Evolutionary conservation across 2,888 invertebrate species (phyloP).

Genomic region (Scrobipalpa costella): DNA sequence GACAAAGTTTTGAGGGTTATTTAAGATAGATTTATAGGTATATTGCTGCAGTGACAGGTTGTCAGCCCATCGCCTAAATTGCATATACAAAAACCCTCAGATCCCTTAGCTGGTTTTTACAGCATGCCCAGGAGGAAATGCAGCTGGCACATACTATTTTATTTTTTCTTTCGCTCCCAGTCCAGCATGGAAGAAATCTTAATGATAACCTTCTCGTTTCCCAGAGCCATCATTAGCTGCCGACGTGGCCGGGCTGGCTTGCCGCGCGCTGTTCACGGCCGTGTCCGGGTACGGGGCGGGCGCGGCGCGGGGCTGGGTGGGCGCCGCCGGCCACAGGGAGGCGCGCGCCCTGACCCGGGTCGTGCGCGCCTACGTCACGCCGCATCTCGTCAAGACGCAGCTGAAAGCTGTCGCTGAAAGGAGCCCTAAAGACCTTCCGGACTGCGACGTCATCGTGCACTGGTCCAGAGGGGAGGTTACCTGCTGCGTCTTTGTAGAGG

Average conservation of each 20-base stretch:
- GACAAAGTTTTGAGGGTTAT: no score
- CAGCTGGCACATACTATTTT: no score
- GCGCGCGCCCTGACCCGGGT: background rate
- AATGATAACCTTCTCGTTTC: slow-evolving; percentile 34
- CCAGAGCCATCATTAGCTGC: slow-evolving; percentile 46
- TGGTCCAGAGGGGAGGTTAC: slow-evolving; percentile 57
- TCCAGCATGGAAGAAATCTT: background rate
- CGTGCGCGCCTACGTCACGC: background rate
- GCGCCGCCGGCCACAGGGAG: slow-evolving; percentile 82
- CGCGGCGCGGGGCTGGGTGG: slow-evolving; percentile 70
- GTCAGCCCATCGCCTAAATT: no score
- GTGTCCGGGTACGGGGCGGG: slow-evolving; percentile 73
- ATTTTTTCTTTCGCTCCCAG: no score
- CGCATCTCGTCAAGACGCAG: slow-evolving; percentile 29
- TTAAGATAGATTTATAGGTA: no score
- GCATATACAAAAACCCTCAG: no score
- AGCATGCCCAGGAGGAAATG: no score
- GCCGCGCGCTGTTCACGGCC: slow-evolving; percentile 83
- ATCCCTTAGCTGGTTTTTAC: no score
- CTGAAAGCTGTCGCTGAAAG: background rate
- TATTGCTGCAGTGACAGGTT: no score
- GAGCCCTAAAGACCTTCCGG: background rate
- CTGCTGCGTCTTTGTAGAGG: background rate
- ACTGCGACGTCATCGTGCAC: background rate
- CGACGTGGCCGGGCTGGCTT: slow-evolving; percentile 83